phyloP scores from a whole-genome alignment of 2,113 vertebrate genomes.

The Callipepla californica region DNA sequence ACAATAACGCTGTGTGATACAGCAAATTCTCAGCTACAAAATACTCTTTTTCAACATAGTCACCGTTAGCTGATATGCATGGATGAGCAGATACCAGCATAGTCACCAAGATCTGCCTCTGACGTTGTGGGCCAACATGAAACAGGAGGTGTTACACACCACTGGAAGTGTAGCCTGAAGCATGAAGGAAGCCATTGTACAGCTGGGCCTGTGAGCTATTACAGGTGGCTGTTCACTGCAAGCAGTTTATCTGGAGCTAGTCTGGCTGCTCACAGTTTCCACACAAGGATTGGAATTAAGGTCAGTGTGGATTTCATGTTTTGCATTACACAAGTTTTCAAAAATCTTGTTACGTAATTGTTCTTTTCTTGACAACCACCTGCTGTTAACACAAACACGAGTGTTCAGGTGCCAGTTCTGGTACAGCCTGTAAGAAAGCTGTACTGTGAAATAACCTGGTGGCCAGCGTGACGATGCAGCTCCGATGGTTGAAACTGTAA shows the following conservation, averaged over 20 bases:
- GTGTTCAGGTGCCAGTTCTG: not conserved
- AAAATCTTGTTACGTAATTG: not conserved
- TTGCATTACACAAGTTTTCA: not conserved
- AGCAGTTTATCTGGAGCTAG: not conserved
- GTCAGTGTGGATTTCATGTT: not conserved
- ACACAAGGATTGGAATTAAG: not conserved
- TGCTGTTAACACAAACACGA: not conserved
- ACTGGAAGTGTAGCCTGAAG: not conserved
- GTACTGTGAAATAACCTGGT: not conserved
- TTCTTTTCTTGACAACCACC: not conserved
- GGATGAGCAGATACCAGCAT: not conserved
- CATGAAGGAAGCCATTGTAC: not conserved
- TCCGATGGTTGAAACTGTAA: not conserved
- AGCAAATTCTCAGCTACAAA: not conserved
- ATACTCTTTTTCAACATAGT: not conserved
- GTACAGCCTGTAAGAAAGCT: not conserved
- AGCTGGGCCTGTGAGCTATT: not conserved
- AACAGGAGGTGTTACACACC: too few relatives aligned
- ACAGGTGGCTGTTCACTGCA: not conserved
- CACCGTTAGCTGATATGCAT: not conserved
- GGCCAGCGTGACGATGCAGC: not conserved
- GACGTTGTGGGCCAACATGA: too few relatives aligned
- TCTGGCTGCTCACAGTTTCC: not conserved
- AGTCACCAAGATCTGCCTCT: not conserved
- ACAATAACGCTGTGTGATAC: not conserved